Evolutionary conservation across 2,888 invertebrate genomes (phyloP).

Genomic region (Mellilla xanthometata): DNA sequence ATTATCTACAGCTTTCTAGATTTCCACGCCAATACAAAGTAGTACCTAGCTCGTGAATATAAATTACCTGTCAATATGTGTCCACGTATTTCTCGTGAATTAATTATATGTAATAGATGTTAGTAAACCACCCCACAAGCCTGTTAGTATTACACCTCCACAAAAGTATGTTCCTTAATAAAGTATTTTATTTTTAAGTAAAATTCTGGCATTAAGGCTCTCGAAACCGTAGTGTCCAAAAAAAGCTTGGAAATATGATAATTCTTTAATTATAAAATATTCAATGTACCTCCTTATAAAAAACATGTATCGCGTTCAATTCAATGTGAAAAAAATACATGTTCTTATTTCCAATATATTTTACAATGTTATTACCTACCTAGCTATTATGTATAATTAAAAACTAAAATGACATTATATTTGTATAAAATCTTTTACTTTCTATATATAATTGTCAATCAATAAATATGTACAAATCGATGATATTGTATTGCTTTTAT

Average conservation of each 20-base stretch:
- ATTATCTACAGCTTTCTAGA: neutral
- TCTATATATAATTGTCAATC: slow-evolving; percentile 71
- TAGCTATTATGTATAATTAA: slow-evolving; percentile 59
- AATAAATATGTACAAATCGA: slow-evolving; percentile 77
- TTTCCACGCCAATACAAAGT: neutral
- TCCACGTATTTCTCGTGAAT: slow-evolving; percentile 33
- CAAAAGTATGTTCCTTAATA: slow-evolving; percentile 69
- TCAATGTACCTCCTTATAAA: slow-evolving; percentile 24
- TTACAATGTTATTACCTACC: slow-evolving; percentile 48
- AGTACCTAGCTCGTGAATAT: neutral
- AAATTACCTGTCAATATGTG: slow-evolving; percentile 6
- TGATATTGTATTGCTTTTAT: slow-evolving; percentile 52
- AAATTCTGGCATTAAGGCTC: slow-evolving; percentile 71
- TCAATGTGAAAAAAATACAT: slow-evolving; percentile 37
- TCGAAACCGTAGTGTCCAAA: slow-evolving; percentile 39
- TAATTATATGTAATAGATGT: slow-evolving; percentile 32
- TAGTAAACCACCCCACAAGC: slow-evolving; percentile 29
- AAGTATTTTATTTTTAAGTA: slow-evolving; percentile 72
- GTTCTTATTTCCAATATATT: slow-evolving; percentile 62
- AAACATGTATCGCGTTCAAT: slow-evolving; percentile 29
- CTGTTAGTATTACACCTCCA: slow-evolving; percentile 40
- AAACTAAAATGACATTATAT: slow-evolving; percentile 76
- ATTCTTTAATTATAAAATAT: slow-evolving; percentile 26
- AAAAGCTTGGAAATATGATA: slow-evolving; percentile 27
- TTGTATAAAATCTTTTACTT: slow-evolving; percentile 78